Evolutionary conservation across 2,797 vertebrate species (phyloP), one percentile per base, ranked within the genome.

Genomic region (Pangasius djambal): DNA sequence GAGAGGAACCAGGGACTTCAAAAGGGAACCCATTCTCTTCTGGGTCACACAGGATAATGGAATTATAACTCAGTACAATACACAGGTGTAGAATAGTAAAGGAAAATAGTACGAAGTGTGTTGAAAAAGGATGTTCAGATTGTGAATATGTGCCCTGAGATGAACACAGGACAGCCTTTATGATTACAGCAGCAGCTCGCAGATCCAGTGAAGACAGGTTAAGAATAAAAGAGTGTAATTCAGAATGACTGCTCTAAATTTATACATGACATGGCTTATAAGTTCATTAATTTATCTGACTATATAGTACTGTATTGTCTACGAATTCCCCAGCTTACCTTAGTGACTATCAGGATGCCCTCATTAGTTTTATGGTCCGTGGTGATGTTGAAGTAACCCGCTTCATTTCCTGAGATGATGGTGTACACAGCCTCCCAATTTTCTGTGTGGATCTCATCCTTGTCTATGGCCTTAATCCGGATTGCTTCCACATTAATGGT

Each of bases 331-430:
- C 6, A 61, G 59, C 59, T 77, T 97, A 99, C 98, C 98, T 99
- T 98, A 34, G 95, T 88, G 59, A 98, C 94, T 83, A 89, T 96
- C 89, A 99, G 92, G 63, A 98, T 93, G 81, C 98, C 98, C 93
- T 99, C 97, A 22, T 99, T 99, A 88, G 98, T 99, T 82, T 92
- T 89, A 48, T 91, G 0, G 88, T 99, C 97, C 4, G 98, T 98
- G 72, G 94, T 94, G 92, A 99, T 97, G 83, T 72, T 96, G 94
- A 99, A 99, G 91, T 95, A 97, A 15, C 96, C 95, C 0, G 95
- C 97, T 91, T 99, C 98, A 85, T 99, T 99, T 90, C 98, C 98
- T 0, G 97, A 97, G 65, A 96, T 82, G 37, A 99, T 97, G 90
- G 94, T 92, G 92, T 94, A 99, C 25, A 95, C 95, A 4, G 98